These are phyloP conservation scores for Athene noctua DNA, from an alignment of 2,113 vertebrate genomes.

Conservation along the genomic window DNA sequence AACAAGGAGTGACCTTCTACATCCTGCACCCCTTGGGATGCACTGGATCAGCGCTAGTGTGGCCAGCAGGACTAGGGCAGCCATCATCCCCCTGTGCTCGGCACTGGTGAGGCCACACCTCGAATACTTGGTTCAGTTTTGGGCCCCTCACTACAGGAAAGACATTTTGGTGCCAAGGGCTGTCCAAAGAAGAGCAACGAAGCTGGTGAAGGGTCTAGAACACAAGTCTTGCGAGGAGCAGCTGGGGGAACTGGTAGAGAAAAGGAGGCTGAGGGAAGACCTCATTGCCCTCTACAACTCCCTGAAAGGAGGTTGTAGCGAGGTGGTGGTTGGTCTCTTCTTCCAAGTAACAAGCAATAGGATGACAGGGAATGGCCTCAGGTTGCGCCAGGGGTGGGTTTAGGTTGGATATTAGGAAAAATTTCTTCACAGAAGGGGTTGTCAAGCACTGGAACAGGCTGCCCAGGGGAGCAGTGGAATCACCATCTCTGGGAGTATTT, in stretches of 20 bases:
- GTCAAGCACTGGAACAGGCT: neutral
- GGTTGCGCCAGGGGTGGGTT: neutral
- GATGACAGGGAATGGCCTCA: neutral
- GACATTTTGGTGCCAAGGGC: fast-evolving
- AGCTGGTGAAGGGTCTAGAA: neutral
- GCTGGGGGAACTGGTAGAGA: neutral
- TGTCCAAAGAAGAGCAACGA: neutral
- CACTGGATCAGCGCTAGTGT: neutral
- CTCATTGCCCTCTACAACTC: neutral
- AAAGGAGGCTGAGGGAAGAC: neutral
- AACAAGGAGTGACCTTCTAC: neutral
- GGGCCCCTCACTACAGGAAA: neutral
- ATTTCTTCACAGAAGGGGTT: neutral
- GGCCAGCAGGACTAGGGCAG: neutral
- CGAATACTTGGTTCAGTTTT: neutral
- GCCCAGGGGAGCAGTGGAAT: neutral
- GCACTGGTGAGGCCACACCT: neutral
- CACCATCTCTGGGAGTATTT: neutral
- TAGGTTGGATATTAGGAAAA: neutral
- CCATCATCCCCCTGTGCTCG: neutral
- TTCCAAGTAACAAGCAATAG: neutral
- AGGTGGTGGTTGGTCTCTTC: fast-evolving
- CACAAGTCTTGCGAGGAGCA: fast-evolving
- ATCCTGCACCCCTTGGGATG: neutral
- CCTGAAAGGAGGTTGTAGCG: neutral